These are phyloP conservation scores for Drosophila differens DNA, from an alignment of 2,888 invertebrate genomes.

Conservation along the genomic window DNA sequence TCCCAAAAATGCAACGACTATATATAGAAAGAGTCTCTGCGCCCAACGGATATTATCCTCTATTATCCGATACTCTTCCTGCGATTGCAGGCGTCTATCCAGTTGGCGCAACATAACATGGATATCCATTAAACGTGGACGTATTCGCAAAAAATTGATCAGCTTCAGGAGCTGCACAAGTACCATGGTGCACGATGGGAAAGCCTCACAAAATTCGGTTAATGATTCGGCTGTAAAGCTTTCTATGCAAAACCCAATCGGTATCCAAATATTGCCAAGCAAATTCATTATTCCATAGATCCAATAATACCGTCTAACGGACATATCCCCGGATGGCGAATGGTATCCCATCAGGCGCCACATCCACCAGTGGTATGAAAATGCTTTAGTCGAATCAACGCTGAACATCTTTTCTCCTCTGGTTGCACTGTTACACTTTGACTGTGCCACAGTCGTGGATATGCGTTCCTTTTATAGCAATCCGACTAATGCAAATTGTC, in stretches of 20 bases:
- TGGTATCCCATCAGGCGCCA: conserved; percentile 75
- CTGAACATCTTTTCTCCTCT: conserved; percentile 14
- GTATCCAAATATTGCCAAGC: conserved; percentile 43
- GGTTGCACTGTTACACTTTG: not conserved
- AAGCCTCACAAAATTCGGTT: conserved; percentile 66
- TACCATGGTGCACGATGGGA: conserved; percentile 61
- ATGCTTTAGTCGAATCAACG: conserved; percentile 61
- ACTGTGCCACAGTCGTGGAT: not conserved
- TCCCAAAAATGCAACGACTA: not conserved
- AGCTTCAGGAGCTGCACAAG: conserved; percentile 69
- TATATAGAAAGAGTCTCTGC: conserved; percentile 36
- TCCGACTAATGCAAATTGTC: conserved; percentile 47
- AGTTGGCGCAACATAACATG: conserved; percentile 60
- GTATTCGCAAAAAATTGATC: conserved; percentile 57
- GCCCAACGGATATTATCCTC: conserved; percentile 37
- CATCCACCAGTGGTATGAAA: conserved; percentile 75
- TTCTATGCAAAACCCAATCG: conserved; percentile 56
- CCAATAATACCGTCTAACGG: conserved; percentile 62
- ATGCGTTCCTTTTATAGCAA: conserved; percentile 19
- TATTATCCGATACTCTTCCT: conserved; percentile 57
- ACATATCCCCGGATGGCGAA: conserved; percentile 43
- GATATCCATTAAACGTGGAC: conserved; percentile 52
- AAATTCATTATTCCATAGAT: conserved; percentile 62
- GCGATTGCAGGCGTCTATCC: conserved; percentile 61
- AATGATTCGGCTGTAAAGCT: conserved; percentile 59